These are phyloP conservation scores for Theristicus caerulescens DNA, from an alignment of 2,113 vertebrate genomes.

Conservation along the genomic window DNA sequence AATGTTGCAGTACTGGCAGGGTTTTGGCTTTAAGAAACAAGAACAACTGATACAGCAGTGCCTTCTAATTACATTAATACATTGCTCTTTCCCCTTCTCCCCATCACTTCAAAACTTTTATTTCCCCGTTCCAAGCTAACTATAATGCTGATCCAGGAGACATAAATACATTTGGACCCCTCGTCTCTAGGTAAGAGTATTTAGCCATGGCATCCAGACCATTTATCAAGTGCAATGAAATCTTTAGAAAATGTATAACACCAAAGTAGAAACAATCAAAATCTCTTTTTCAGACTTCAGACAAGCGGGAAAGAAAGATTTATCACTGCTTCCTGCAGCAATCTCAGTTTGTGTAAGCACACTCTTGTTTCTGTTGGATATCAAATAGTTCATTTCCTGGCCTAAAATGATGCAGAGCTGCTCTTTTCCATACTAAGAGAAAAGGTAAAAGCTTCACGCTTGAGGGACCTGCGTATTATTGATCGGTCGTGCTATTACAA, in stretches of 20 bases:
- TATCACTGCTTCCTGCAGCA: neutral
- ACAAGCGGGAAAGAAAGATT: neutral
- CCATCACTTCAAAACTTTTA: neutral
- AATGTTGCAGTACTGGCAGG: constrained; percentile 83
- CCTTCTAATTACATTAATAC: neutral
- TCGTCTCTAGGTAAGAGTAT: neutral
- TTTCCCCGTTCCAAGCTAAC: neutral
- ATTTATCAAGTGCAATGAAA: neutral
- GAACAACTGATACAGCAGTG: neutral
- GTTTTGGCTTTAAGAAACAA: constrained; percentile 73
- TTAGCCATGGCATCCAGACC: neutral
- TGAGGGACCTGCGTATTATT: neutral
- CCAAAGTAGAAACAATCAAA: neutral
- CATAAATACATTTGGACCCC: neutral
- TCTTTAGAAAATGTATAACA: neutral
- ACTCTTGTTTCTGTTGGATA: neutral
- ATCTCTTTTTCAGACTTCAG: neutral
- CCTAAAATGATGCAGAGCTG: neutral
- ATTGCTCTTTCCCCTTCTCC: neutral
- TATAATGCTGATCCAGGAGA: neutral
- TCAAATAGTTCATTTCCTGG: neutral
- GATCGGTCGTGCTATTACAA: neutral
- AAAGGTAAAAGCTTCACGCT: neutral
- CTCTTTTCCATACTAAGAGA: neutral
- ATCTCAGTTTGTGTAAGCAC: neutral